A percentile compares a stretch with the other conserved stretches of the same genome.
Conservation (phyloP, 2,888 invertebrate genomes). For the Steinernema hermaphroditum region DNA sequence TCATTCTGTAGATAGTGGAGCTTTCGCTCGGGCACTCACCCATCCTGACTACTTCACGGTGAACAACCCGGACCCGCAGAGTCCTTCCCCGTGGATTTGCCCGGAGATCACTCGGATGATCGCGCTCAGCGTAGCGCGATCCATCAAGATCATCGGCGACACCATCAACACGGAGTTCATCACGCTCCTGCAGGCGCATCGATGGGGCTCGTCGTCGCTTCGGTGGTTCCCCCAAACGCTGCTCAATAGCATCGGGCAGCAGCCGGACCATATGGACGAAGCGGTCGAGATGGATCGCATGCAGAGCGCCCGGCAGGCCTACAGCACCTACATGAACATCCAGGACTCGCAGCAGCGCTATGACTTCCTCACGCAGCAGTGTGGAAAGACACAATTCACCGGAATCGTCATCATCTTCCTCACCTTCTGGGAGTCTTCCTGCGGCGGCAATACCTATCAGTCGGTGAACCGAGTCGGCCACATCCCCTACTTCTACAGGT, state of each 20-base stretch:
- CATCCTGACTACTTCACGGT: not conserved
- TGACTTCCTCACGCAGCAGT: constrained; percentile 20
- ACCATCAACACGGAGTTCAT: not conserved
- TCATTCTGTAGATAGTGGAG: not conserved
- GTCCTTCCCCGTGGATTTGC: constrained; percentile 32
- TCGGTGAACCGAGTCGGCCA: not conserved
- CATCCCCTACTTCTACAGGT: constrained; percentile 3
- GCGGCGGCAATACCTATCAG: not conserved
- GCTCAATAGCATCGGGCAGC: not conserved
- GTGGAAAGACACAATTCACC: constrained; percentile 17
- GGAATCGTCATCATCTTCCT: constrained; percentile 16
- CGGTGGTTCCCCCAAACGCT: not conserved
- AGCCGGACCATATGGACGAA: constrained; percentile 1
- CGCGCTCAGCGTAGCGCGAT: constrained; percentile 42
- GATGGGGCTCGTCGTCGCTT: not conserved
- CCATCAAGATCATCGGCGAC: constrained; percentile 47
- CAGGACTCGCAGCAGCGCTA: constrained; percentile 9
- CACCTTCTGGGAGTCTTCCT: constrained; percentile 12
- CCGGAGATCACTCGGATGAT: constrained; percentile 51
- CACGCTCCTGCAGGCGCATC: not conserved
- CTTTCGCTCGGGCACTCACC: not conserved
- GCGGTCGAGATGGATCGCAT: not conserved
- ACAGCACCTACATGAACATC: not conserved
- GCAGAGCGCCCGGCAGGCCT: constrained; percentile 9
- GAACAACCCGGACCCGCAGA: not conserved